Percentiles rank a stretch among this genome's conserved stretches.
Conservation (phyloP, 2,797 vertebrate genomes). For the Sebastiscus tertius region DNA sequence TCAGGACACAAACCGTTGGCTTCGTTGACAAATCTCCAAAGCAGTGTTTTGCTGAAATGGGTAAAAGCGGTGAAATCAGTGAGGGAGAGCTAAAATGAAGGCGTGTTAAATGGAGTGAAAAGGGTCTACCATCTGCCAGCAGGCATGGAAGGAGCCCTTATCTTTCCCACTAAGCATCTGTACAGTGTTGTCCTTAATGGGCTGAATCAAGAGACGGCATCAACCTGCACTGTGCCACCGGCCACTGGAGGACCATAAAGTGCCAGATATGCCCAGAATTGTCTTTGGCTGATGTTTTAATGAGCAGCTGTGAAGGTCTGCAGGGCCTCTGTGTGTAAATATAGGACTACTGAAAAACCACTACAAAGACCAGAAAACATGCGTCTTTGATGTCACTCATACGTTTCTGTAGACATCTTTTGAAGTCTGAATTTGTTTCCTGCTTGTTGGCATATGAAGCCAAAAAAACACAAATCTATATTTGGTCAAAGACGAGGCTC, state of each 20-base stretch:
- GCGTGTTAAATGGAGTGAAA: conserved; percentile 78
- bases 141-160: conserved; percentile 22
- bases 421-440: neutral
- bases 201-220: conserved; percentile 80
- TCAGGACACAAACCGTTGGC: conserved; percentile 1
- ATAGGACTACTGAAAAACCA: conserved; percentile 4
- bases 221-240: conserved; percentile 76
- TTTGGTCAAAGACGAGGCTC: neutral
- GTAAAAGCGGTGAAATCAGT: conserved; percentile 31
- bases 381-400: neutral
- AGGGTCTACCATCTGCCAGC: conserved; percentile 75
- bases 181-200: conserved; percentile 82
- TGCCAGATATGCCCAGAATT: conserved; percentile 37
- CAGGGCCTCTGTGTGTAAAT: conserved; percentile 32
- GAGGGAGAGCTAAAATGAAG: conserved; percentile 45
- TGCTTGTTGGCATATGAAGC: neutral
- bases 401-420: neutral
- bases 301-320: conserved; percentile 29
- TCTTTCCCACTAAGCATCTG: conserved; percentile 71
- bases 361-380: neutral
- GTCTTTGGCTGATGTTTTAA: conserved; percentile 44
- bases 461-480: neutral
- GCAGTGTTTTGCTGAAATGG: conserved; percentile 35
- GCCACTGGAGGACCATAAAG: conserved; percentile 66
- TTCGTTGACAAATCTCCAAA: conserved; percentile 6